These are phyloP conservation scores for Sarcophaga subvicina DNA, from an alignment of 2,888 invertebrate genomes.

Conservation along the genomic window DNA sequence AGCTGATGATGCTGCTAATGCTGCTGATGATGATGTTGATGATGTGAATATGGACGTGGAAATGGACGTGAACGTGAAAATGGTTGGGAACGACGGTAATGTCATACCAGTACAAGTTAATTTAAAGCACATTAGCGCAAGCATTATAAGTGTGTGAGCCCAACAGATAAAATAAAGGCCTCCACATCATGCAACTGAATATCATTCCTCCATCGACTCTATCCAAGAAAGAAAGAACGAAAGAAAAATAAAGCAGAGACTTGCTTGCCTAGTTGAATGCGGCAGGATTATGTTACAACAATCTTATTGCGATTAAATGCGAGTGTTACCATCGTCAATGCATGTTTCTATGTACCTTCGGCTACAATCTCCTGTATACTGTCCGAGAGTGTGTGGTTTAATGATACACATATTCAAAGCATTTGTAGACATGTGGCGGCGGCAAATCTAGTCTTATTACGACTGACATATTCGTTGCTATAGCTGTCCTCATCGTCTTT, in stretches of 20 bases:
- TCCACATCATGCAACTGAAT: too few relatives aligned
- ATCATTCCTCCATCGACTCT: too few relatives aligned
- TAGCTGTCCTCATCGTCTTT: conserved; percentile 39
- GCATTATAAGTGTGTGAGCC: too few relatives aligned
- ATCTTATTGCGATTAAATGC: conserved; percentile 41
- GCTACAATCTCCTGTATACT: conserved; percentile 2
- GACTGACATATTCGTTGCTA: conserved; percentile 38
- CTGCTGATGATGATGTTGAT: conserved; percentile 19
- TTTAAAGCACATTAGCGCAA: conserved; percentile 65
- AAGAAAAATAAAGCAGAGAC: background rate
- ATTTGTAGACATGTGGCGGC: conserved; percentile 62
- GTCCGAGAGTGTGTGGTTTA: conserved; percentile 71
- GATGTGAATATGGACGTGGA: background rate
- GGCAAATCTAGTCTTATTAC: conserved; percentile 67
- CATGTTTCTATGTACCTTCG: background rate
- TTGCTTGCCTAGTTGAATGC: background rate
- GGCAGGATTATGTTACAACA: conserved; percentile 53
- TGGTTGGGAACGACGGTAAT: conserved; percentile 43
- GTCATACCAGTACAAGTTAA: conserved; percentile 65
- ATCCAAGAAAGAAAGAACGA: too few relatives aligned
- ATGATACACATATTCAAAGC: conserved; percentile 75
- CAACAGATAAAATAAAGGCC: background rate
- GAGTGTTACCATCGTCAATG: conserved; percentile 1
- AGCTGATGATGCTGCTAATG: background rate
- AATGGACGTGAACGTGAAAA: background rate